A percentile compares a stretch with the other conserved stretches of the same genome.
These are phyloP conservation scores for Microcaecilia unicolor DNA, from an alignment of 2,797 vertebrate genomes.

Conservation along the genomic window DNA sequence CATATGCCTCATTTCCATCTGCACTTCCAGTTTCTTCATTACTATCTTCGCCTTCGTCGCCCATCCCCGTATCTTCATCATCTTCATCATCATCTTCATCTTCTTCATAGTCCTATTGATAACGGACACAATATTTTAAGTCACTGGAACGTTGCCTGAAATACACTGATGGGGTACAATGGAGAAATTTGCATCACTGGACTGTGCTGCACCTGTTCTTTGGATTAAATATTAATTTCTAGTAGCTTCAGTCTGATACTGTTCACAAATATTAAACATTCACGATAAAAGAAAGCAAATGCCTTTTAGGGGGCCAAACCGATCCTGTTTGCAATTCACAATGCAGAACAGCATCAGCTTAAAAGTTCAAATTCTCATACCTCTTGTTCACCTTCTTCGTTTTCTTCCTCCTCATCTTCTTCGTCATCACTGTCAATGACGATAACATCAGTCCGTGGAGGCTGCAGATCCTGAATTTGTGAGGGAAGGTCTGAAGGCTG, in stretches of 20 bases:
- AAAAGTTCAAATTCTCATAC: slow-evolving; percentile 37
- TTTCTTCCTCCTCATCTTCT: slow-evolving; percentile 84
- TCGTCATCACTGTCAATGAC: slow-evolving; percentile 90
- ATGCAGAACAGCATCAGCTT: neutral
- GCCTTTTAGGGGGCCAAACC: neutral
- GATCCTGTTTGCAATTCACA: neutral
- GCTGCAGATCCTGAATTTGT: slow-evolving; percentile 58
- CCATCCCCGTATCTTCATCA: slow-evolving; percentile 83
- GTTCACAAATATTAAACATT: neutral
- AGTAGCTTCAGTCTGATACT: neutral
- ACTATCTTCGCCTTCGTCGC: slow-evolving; percentile 87
- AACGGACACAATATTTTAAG: neutral
- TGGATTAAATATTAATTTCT: neutral
- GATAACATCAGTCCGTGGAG: slow-evolving; percentile 77
- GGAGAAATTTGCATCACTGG: too few species aligned
- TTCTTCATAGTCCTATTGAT: slow-evolving; percentile 75
- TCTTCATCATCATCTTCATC: slow-evolving; percentile 82
- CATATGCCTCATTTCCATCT: slow-evolving; percentile 84
- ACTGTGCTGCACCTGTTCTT: neutral
- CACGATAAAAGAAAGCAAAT: neutral
- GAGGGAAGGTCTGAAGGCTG: slow-evolving; percentile 54
- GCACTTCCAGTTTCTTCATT: slow-evolving; percentile 82
- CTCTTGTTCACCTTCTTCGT: slow-evolving; percentile 78
- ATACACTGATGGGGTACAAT: accelerated
- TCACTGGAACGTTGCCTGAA: neutral